Base-by-base conservation (phyloP, 2,888 invertebrate genomes). In the Orthonevra nobilis region DNA sequence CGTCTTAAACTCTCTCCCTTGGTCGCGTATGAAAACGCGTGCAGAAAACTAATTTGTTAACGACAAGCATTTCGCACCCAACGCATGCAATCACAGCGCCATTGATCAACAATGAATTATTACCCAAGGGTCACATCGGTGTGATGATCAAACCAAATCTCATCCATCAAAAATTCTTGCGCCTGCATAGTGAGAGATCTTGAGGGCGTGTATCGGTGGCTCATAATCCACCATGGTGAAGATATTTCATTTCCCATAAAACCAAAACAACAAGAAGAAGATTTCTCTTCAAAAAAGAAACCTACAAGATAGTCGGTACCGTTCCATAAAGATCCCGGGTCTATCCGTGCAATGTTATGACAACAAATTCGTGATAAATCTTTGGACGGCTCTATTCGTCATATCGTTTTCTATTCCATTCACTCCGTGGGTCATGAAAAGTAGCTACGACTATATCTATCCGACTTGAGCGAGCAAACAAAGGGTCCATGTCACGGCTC, bases 301-400 rank as follows among this genome's bases (percentile, higher is more conserved):
- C n/a, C n/a, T n/a, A n/a, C n/a, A 10, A 42, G 40, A 30, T 9
- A 36, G 1, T 4, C 15, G 2, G 36, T n/a, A 38, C 19, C 66
- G 14, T 50, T 54, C 38, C 48, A 48, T 6, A 26, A 56, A 68
- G 38, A 9, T 58, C 9, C 38, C 38, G 14, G 6, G 12, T 19
- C 26, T 9, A n/a, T n/a, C n/a, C n/a, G n/a, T n/a, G 10, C 26
- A 17, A 1, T 46, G 40, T 46, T 38, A 72, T 72, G 64, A 60
- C 77, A 66, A 44, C 20, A 28, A 60, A 44, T 60, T 64, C 77
- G 70, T 77, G 70, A 77, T 77, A 64, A 77, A 77, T 77, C 52
- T 52, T 40, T 17, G 12, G 58, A 77, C 42, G 52, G 7, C 64
- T 64, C 44, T 60, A 70, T 64, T 77, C 40, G 38, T 42, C 20